Base-by-base conservation (phyloP, 2,888 invertebrate species). In the Teinopalpus imperialis region DNA sequence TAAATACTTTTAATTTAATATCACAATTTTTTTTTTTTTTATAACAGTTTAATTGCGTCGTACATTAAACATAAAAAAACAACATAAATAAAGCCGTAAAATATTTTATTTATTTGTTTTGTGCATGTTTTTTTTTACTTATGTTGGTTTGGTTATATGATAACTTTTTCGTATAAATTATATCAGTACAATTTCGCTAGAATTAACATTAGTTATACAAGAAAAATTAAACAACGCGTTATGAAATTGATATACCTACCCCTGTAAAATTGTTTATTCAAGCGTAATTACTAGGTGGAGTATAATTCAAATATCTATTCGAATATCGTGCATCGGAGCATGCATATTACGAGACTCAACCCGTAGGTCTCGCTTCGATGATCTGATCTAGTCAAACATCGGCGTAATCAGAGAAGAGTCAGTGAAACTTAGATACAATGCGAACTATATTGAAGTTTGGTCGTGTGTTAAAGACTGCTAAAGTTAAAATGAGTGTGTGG, bases 401-500 rank as follows among this genome's bases (percentile, higher is more conserved):
- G 34, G 10, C 20, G 36, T 27, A 34, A 40, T 6, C 8, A 12
- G 8, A 23, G 14, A 27, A 12, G 35, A 29, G 13, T 26, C 16
- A n/a, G 35, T 29, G 24, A n/a, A 7, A 27, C 4, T 27, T 31
- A 8, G 29, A 10, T 27, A 20, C 31, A 34, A 36, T 48, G 42
- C 20, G 26, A 42, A n/a, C 24, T 10, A 21, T 31, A 24, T 21
- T 13, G 14, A 45, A 32, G 24, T 29, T 35, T 9, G 23, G 35
- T 35, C 34, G 46, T 18, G 36, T 30, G 6, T 12, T 45, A 21
- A 31, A 31, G 10, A 18, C 31, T 6, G 30, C 12, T n/a, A 26
- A 36, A 37, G 26, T 36, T 24, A 35, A 46, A 57, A 64, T 67
- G 58, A 66, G 61, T 52, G 56, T 68, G 56, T 74, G 72, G 73